Evolutionary conservation across 2,888 invertebrate species (phyloP), one percentile per base, ranked within the genome.

Genomic region (Fabriciana adippe): DNA sequence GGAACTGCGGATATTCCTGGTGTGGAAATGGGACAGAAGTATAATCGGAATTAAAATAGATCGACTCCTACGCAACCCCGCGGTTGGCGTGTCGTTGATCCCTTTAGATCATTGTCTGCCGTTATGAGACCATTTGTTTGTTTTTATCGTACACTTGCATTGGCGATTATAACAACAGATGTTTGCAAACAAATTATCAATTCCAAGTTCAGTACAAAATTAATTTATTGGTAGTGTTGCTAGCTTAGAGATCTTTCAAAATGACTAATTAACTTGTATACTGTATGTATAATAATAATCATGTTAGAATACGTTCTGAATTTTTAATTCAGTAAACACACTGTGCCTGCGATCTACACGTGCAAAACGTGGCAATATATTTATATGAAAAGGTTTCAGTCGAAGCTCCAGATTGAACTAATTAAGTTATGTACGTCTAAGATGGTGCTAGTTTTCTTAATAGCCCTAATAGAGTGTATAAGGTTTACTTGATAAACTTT

Each of bases 21-120:
- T 35, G 71, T 50, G 61, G 21, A 72, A 77, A 59, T 66, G 74
- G 78, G 84, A 84, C 68, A 69, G 78, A 73, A 63, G 79, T 81
- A 86, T 75, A 83, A 85, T 87, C 84, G 80, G 73, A 80, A 80
- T 86, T 75, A 82, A 91, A 92, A 92, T 92, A 91, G 90, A 86
- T 75, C 75, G 69, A 87, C 89, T 86, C 92, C 91, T 85, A 92
- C 90, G 90, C 91, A 88, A 79, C 79, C 73, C 76, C 72, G 76
- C 75, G 78, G 76, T 75, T 75, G 74, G 78, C 76, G 79, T 77
- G 92, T 91, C 92, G 89, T 90, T 92, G 92, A 89, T 91, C 92
- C 82, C 90, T 84, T 81, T 75, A 74, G 79, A 86, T 81, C 77
- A 79, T 79, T 74, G 77, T 78, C 76, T 81, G 80, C 76, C 78